These are phyloP conservation scores for Centrocercus urophasianus DNA, from an alignment of 2,113 vertebrate genomes.

Conservation along the genomic window DNA sequence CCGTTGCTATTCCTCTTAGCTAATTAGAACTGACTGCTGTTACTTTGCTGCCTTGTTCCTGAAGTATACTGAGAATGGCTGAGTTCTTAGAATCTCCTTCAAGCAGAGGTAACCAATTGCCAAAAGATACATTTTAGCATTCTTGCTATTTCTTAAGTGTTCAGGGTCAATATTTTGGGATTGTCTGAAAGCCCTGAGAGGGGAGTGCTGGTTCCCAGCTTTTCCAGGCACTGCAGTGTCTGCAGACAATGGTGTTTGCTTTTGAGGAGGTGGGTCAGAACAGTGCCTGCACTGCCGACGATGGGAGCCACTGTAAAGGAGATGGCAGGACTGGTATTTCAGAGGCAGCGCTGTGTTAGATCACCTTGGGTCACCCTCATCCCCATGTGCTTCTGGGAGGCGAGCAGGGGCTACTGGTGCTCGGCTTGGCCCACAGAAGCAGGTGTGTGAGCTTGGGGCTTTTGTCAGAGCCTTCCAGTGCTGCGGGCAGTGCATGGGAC, in stretches of 20 bases:
- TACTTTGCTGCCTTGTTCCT: neutral
- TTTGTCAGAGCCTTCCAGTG: neutral
- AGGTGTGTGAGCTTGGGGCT: neutral
- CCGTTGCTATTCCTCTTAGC: neutral
- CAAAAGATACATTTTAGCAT: conserved; percentile 13
- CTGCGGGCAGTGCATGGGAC: neutral
- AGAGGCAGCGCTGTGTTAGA: neutral
- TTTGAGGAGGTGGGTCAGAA: accelerated
- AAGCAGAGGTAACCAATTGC: neutral
- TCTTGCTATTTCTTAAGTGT: neutral
- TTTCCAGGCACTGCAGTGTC: neutral
- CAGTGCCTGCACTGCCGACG: neutral
- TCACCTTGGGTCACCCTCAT: neutral
- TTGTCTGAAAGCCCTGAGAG: neutral
- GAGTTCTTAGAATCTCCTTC: conserved; percentile 15
- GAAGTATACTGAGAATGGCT: neutral
- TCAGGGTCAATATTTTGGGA: neutral
- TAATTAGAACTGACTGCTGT: neutral
- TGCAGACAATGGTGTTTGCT: neutral
- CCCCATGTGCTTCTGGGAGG: neutral
- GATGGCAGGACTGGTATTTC: neutral
- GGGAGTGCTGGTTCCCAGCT: neutral
- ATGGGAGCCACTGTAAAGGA: neutral
- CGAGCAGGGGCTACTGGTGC: accelerated
- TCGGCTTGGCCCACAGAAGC: neutral